Evolutionary conservation across 2,888 invertebrate species (phyloP), one percentile per base, ranked within the genome.

Genomic region (Choreutis nemorana): DNA sequence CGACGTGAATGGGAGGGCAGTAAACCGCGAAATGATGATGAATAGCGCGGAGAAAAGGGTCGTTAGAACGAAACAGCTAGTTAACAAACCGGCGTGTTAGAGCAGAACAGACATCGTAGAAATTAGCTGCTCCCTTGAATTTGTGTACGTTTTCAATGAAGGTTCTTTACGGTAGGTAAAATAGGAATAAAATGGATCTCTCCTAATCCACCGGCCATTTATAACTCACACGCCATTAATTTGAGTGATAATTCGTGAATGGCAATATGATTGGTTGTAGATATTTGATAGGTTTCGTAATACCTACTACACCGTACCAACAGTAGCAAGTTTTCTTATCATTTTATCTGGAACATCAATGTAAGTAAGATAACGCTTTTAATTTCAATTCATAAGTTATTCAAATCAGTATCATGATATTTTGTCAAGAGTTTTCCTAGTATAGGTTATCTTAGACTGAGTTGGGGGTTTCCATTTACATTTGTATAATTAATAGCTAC

Each of bases 1-100:
- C 26, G 30, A 44, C 57, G 52, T 78, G 70, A 77, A 79, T 79
- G 59, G 65, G 66, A 71, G 73, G 63, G 57, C 79, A 78, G 62
- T 61, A 68, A 78, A 75, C 72, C 78, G 79, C 66, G 66, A 78
- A 80, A 80, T 61, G 72, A 80, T 79, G 80, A 80, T 79, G 78
- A 79, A 80, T 80, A 63, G 75, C 52, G 52, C 46, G 42, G 51
- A 57, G 58, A 61, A 62, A 70, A 67, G 72, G 66, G 65, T 64
- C 61, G 58, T 42, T 40, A 44, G 58, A 70, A 45, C 34, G 67
- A 59, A 58, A 70, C 44, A 46, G 53, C 34, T 33, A 39, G 43
- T 51, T 30, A 36, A 32, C 28, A 29, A 26, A 29, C 15, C 39
- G n/a, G 26, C 35, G 43, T 15, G 62, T 39, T 48, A 39, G 58